phyloP scores from a whole-genome alignment of 2,113 vertebrate species.

The Chaetorhynchus papuensis region DNA sequence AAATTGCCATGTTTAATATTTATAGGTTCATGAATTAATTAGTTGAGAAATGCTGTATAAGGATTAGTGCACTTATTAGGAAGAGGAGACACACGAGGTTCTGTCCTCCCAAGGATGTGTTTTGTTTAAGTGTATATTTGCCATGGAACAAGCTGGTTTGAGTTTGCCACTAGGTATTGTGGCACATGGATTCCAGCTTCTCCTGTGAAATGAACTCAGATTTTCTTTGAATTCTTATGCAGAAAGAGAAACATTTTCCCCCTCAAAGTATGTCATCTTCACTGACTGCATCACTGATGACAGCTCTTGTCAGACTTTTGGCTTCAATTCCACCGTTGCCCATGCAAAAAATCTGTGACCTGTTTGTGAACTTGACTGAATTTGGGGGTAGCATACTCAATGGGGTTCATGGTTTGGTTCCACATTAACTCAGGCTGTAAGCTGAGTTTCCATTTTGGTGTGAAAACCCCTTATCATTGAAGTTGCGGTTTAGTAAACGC shows the following conservation, averaged over 20 bases:
- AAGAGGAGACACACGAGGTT: neutral
- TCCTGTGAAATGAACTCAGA: neutral
- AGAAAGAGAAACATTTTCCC: neutral
- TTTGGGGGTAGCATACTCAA: neutral
- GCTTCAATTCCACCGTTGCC: neutral
- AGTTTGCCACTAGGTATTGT: neutral
- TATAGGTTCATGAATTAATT: conserved; percentile 61
- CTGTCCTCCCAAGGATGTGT: neutral
- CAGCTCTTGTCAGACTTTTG: neutral
- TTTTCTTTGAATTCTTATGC: neutral
- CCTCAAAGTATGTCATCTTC: neutral
- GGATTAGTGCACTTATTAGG: neutral
- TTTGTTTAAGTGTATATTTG: neutral
- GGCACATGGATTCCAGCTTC: neutral
- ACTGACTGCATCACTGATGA: neutral
- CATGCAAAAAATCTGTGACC: neutral
- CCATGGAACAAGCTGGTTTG: neutral
- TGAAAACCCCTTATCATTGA: neutral
- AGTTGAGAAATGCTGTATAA: conserved; percentile 19
- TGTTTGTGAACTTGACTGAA: neutral
- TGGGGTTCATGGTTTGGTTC: neutral
- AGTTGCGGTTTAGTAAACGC: neutral
- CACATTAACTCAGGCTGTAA: neutral
- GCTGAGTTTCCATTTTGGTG: neutral
- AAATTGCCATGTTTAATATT: conserved; percentile 57